Evolutionary conservation across 2,797 vertebrate species (phyloP).

Genomic region (Amniataba percoides): DNA sequence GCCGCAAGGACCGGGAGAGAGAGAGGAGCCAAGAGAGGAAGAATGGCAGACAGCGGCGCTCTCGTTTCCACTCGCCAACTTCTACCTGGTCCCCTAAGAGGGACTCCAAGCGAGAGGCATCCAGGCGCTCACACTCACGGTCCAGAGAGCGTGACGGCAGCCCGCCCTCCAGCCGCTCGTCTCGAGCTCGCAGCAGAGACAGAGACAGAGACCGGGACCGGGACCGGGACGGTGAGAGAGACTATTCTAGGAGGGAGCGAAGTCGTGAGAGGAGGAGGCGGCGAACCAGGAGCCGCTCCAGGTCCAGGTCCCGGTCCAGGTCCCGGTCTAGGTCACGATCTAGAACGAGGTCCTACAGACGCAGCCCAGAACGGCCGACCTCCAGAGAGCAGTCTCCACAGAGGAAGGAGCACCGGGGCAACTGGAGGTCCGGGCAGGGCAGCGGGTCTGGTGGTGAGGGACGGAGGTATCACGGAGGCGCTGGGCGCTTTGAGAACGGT

Average conservation of each 20-base stretch:
- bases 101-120: slow-evolving; percentile 82
- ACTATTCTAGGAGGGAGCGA: slow-evolving; percentile 79
- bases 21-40: slow-evolving; percentile 84
- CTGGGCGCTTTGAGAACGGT: slow-evolving; percentile 80
- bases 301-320: slow-evolving; percentile 82
- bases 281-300: slow-evolving; percentile 88
- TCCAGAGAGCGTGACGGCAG: slow-evolving; percentile 78
- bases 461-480: slow-evolving; percentile 86
- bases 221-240: slow-evolving; percentile 83
- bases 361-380: slow-evolving; percentile 77
- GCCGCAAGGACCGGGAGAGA: slow-evolving; percentile 68
- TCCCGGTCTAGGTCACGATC: slow-evolving; percentile 85
- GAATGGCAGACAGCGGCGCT: slow-evolving; percentile 88
- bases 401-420: slow-evolving; percentile 89
- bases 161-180: slow-evolving; percentile 81
- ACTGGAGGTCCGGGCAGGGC: slow-evolving; percentile 87
- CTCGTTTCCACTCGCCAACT: slow-evolving; percentile 95
- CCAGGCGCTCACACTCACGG: slow-evolving; percentile 86
- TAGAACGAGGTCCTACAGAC: slow-evolving; percentile 82
- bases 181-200: slow-evolving; percentile 88
- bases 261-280: slow-evolving; percentile 86
- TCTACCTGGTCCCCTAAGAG: slow-evolving; percentile 94
- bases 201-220: slow-evolving; percentile 77
- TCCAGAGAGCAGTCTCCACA: slow-evolving; percentile 88
- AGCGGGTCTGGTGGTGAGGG: slow-evolving; percentile 80